These are phyloP conservation scores for Ariolimax columbianus DNA, from an alignment of 2,888 invertebrate species.

Conservation along the genomic window DNA sequence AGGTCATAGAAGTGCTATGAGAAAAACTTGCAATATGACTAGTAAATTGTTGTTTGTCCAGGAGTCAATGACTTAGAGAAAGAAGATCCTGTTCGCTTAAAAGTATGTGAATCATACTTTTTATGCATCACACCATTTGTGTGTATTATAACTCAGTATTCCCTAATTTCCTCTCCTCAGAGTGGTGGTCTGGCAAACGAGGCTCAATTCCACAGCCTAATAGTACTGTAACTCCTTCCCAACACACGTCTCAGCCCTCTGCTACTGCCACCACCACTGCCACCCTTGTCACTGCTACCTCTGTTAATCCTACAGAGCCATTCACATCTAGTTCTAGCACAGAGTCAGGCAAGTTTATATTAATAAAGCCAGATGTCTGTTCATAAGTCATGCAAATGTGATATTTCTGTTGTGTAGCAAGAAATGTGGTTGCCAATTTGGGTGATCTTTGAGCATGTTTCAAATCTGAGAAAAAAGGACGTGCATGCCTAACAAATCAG, in stretches of 20 bases:
- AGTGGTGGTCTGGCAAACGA: constrained; percentile 54
- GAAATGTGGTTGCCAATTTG: background rate
- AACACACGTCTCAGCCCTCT: constrained; percentile 54
- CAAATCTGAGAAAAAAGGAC: background rate
- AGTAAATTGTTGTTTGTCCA: too few relatives aligned
- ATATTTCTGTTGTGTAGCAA: background rate
- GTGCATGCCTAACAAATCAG: background rate
- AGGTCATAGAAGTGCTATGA: background rate
- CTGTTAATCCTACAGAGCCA: constrained; percentile 53
- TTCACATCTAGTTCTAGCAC: constrained; percentile 61
- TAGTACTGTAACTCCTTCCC: constrained; percentile 37
- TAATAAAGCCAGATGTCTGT: background rate
- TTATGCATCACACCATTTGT: background rate
- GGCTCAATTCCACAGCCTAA: constrained; percentile 46
- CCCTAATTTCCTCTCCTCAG: constrained; percentile 40
- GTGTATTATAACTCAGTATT: background rate
- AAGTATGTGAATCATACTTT: background rate
- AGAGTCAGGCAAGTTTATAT: constrained; percentile 67
- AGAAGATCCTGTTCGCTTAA: background rate
- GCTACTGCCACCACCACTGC: constrained; percentile 45
- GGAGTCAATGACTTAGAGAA: too few relatives aligned
- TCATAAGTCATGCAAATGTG: background rate
- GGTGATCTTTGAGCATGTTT: background rate
- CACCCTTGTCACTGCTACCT: constrained; percentile 56
- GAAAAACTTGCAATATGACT: too few relatives aligned